Evolutionary conservation across 2,888 invertebrate genomes (phyloP).

Genomic region (Cancer borealis): DNA sequence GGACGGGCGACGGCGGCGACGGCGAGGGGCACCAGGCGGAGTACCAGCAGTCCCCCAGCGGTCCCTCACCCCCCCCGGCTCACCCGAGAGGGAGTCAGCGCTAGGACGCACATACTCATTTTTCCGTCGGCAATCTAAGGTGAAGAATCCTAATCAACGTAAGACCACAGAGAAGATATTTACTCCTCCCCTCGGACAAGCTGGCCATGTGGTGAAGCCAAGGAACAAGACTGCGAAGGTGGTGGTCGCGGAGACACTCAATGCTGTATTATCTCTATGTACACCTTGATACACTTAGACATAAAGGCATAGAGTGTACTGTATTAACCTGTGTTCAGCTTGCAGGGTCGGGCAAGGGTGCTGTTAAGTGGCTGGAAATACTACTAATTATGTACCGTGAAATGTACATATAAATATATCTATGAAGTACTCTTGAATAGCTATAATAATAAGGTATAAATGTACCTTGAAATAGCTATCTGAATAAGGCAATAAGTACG

Average conservation of each 20-base stretch:
- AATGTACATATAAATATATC: too few species aligned
- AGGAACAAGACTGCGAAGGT: conserved; percentile 74
- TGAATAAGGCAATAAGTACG: too few species aligned
- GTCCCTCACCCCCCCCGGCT: not conserved
- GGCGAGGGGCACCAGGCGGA: not conserved
- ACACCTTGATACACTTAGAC: conserved; percentile 68
- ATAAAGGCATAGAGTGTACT: too few species aligned
- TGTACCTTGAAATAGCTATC: too few species aligned
- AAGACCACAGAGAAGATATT: conserved; percentile 54
- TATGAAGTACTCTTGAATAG: too few species aligned
- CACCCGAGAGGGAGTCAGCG: not conserved
- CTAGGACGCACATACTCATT: conserved; percentile 65
- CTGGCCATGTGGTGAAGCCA: conserved; percentile 67
- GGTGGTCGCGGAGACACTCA: conserved; percentile 77
- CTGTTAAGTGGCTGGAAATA: too few species aligned
- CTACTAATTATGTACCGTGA: too few species aligned
- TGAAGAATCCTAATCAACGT: conserved; percentile 70
- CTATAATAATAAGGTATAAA: too few species aligned
- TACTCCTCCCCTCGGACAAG: conserved; percentile 36
- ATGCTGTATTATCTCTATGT: conserved; percentile 77
- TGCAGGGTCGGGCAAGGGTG: too few species aligned
- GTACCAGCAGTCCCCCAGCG: not conserved
- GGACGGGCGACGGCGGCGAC: conserved; percentile 41
- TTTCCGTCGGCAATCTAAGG: conserved; percentile 63
- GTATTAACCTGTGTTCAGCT: too few species aligned